phyloP scores from a whole-genome alignment of 2,113 vertebrate genomes.

The Vanacampus margaritifer region DNA sequence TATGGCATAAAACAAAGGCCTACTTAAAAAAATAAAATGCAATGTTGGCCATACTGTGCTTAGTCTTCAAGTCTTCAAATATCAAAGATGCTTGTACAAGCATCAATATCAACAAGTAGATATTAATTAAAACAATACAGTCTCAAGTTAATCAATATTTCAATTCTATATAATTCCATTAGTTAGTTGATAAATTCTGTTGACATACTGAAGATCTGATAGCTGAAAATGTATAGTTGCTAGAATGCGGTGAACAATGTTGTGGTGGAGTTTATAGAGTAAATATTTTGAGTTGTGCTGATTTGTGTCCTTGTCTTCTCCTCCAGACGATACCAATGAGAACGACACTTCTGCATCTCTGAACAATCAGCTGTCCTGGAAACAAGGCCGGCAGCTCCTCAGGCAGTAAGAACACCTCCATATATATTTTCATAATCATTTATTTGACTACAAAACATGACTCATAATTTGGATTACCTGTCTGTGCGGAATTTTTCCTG shows the following conservation, averaged over 20 bases:
- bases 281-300: slow-evolving; percentile 41
- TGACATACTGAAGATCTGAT: slow-evolving; percentile 4
- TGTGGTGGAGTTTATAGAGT: slow-evolving; percentile 36
- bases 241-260: slow-evolving; percentile 42
- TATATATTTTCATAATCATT: neutral
- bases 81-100: slow-evolving; percentile 11
- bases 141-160: neutral
- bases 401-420: slow-evolving; percentile 81
- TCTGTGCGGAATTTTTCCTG: neutral
- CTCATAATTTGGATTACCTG: neutral
- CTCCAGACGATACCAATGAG: slow-evolving; percentile 92
- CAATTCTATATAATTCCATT: neutral
- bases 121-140: neutral
- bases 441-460: neutral
- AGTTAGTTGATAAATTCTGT: neutral
- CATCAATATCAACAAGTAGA: neutral
- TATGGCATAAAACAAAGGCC: slow-evolving; percentile 12
- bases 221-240: slow-evolving; percentile 24
- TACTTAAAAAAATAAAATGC: slow-evolving; percentile 18
- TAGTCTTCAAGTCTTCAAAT: no score
- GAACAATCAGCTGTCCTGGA: slow-evolving; percentile 98
- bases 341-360: slow-evolving; percentile 86
- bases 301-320: slow-evolving; percentile 62
- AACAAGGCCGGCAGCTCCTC: slow-evolving; percentile 94
- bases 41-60: slow-evolving; percentile 5